Conservation (phyloP, 92 coral and sea anemone species). For the Bergia sp. region DNA sequence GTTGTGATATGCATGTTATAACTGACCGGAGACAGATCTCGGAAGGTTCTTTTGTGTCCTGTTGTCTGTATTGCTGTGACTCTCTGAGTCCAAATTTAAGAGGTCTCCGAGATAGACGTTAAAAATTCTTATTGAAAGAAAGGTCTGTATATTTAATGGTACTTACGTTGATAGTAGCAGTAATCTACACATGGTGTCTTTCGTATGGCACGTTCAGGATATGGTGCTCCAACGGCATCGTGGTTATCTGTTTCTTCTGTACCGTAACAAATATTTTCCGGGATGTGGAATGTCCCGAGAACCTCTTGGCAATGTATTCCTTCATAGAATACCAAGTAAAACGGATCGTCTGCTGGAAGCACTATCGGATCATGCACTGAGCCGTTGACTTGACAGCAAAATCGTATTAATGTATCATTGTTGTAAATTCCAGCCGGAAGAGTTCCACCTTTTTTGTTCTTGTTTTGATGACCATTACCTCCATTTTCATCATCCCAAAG, state of each 20-base stretch:
- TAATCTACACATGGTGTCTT: not conserved
- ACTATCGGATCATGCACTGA: not conserved
- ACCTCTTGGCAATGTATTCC: constrained; percentile 13
- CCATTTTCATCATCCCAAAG: constrained; percentile 32
- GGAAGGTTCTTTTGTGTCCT: too few species aligned
- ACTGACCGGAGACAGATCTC: too few species aligned
- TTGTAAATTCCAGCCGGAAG: constrained; percentile 26
- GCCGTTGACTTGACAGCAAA: constrained; percentile 32
- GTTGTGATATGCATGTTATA: too few species aligned
- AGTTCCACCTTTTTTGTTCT: not conserved
- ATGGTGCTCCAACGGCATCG: not conserved
- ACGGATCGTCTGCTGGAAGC: constrained; percentile 13
- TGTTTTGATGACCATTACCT: not conserved
- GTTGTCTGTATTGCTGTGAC: too few species aligned
- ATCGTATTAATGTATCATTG: constrained; percentile 7
- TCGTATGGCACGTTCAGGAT: not conserved
- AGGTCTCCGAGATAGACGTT: too few species aligned
- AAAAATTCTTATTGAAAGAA: too few species aligned
- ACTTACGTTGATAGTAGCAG: constrained; percentile 31
- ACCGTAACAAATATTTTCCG: not conserved
- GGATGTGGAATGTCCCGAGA: not conserved
- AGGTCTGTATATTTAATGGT: not conserved
- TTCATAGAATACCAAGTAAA: not conserved
- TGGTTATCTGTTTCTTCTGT: constrained; percentile 18
- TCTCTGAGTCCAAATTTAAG: too few species aligned